Conservation (phyloP, 1,140 invertebrate species). For the Cyphomyrmex costatus region DNA sequence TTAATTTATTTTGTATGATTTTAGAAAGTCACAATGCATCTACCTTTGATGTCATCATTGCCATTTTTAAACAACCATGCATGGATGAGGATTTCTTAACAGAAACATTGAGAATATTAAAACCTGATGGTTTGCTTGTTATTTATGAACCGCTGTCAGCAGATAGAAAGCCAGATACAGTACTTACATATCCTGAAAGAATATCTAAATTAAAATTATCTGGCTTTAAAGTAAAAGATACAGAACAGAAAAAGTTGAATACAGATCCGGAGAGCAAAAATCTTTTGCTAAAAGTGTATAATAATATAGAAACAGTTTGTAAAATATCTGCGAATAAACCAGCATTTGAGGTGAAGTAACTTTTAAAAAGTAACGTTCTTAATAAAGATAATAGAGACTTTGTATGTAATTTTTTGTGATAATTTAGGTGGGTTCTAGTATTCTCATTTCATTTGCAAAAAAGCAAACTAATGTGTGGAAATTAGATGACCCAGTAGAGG, state of each 20-base stretch:
- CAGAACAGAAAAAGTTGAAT: constrained; percentile 71
- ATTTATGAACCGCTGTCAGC: constrained; percentile 73
- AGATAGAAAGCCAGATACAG: constrained; percentile 49
- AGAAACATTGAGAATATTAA: constrained; percentile 88
- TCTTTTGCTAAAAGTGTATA: constrained; percentile 88
- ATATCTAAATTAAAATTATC: constrained; percentile 88
- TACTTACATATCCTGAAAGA: constrained; percentile 83
- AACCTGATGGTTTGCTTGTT: constrained; percentile 87
- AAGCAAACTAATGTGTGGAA: constrained; percentile 89
- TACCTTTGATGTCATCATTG: constrained; percentile 88
- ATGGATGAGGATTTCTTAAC: constrained; percentile 86
- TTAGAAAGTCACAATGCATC: constrained; percentile 81
- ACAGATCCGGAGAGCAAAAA: constrained; percentile 86
- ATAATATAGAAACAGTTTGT: constrained; percentile 83
- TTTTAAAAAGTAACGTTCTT: no score
- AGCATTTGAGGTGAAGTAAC: constrained; percentile 88
- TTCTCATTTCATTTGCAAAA: constrained; percentile 85
- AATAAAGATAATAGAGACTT: not conserved
- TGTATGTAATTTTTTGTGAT: constrained; percentile 29
- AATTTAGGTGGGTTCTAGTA: constrained; percentile 87
- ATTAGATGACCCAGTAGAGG: constrained; percentile 88
- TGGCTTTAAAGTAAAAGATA: constrained; percentile 88
- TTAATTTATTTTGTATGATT: constrained; percentile 22
- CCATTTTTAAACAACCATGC: constrained; percentile 86
- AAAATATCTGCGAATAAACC: constrained; percentile 89